Evolutionary conservation across 2,113 vertebrate species (phyloP).

Genomic region (Aythya baeri): DNA sequence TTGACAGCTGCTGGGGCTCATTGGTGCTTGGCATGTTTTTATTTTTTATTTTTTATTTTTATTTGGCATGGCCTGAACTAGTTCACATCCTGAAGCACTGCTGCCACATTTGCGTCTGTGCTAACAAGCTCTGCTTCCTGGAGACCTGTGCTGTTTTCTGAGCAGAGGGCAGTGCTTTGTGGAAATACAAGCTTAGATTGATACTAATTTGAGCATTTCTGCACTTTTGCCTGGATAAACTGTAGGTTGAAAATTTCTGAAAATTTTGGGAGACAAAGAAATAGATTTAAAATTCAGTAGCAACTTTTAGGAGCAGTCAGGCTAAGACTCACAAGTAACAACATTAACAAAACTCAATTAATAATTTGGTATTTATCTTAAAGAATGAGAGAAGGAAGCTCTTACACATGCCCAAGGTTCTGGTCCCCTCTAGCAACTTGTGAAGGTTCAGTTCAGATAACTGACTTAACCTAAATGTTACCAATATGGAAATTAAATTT

Average conservation of each 20-base stretch:
- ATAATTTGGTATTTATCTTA: background rate
- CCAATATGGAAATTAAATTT: background rate
- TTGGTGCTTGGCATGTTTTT: background rate
- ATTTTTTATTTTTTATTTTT: background rate
- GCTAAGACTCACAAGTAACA: background rate
- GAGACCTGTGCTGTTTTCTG: background rate
- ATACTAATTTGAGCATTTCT: background rate
- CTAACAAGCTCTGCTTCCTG: background rate
- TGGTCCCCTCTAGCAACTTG: background rate
- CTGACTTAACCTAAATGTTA: constrained; percentile 2
- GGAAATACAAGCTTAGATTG: background rate
- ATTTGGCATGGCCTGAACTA: background rate
- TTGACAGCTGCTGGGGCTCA: background rate
- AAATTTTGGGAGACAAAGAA: background rate
- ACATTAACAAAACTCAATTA: background rate
- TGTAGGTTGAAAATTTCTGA: background rate
- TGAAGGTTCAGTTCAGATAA: background rate
- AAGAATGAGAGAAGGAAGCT: background rate
- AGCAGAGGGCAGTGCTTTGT: background rate
- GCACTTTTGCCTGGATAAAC: background rate
- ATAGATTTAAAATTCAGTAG: background rate
- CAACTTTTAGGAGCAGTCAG: background rate
- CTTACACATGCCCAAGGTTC: background rate
- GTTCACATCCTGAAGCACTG: background rate
- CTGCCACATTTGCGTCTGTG: accelerated